Base-by-base conservation (phyloP, 2,113 vertebrate species). In the Danionella cerebrum region DNA sequence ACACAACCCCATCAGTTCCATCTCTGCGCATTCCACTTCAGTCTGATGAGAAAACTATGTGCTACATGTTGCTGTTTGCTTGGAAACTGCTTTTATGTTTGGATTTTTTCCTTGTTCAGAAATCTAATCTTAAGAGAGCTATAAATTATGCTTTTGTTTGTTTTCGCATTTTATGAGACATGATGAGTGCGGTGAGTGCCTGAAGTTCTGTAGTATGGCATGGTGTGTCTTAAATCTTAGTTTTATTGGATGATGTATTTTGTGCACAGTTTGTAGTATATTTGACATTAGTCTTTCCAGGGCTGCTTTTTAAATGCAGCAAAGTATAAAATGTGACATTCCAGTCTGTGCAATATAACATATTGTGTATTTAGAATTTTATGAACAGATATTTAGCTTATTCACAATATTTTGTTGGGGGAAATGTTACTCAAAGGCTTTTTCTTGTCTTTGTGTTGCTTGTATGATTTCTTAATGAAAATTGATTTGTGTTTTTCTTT, bases 401-500 rank as follows among this genome's bases (percentile, higher is more conserved):
- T n/a, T n/a, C n/a, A n/a, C n/a, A n/a, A n/a, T 52, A 31, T 16
- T 1, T 42, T 31, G 11, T 44, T n/a, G 21, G 9, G 10, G 8
- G 1, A 45, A 31, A n/a, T n/a, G n/a, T n/a, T n/a, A n/a, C 11
- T 14, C 6, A 45, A 45, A 38, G 9, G 16, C 19, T 12, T 27
- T 29, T 31, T 59, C 9, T 59, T 59, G 24, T 18, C 13, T 6
- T 38, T 2, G 12, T 13, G 5, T 35, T 29, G 4, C 4, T 27
- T 1, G 9, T 9, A 33, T 14, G 6, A 16, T 6, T 9, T 12
- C 13, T 13, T 11, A 25, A 44, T 39, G 16, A 63, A 67, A 1
- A 24, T 29, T 6, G 18, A 12, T 51, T 41, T 44, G 16, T 50
- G 21, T 18, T 41, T 78, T 77, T 75, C 88, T 84, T 65, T 88